Conservation (phyloP, 2,888 invertebrate genomes). For the Cartodere bifasciata region DNA sequence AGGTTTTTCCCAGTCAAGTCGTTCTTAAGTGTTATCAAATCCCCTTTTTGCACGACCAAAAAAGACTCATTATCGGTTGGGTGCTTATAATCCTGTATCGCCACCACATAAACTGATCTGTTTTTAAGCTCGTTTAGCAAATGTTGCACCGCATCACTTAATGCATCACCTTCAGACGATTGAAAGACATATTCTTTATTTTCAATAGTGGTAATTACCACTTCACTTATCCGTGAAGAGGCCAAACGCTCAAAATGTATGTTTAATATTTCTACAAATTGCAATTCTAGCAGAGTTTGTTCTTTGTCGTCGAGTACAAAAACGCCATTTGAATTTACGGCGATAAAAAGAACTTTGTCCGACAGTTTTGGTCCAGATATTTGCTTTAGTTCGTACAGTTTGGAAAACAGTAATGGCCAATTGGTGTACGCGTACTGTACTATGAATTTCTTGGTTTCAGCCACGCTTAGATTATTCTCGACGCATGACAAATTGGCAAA, state of each 20-base stretch:
- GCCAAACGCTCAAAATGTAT: slow-evolving; percentile 48
- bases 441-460: slow-evolving; percentile 77
- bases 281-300: slow-evolving; percentile 74
- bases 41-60: slow-evolving; percentile 51
- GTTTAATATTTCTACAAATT: slow-evolving; percentile 75
- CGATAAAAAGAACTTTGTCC: slow-evolving; percentile 71
- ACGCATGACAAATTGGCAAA: slow-evolving; percentile 62
- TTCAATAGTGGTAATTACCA: slow-evolving; percentile 71
- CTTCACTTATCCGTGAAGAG: slow-evolving; percentile 43
- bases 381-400: slow-evolving; percentile 85
- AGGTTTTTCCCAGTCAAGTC: slow-evolving; percentile 63
- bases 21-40: slow-evolving; percentile 68
- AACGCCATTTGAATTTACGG: slow-evolving; percentile 88
- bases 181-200: slow-evolving; percentile 86
- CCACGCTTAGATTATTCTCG: slow-evolving; percentile 48
- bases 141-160: slow-evolving; percentile 68
- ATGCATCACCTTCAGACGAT: slow-evolving; percentile 76
- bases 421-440: slow-evolving; percentile 82
- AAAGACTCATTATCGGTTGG: slow-evolving; percentile 44
- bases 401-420: slow-evolving; percentile 90
- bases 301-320: slow-evolving; percentile 88
- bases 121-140: slow-evolving; percentile 79
- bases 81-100: slow-evolving; percentile 46
- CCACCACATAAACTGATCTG: slow-evolving; percentile 74
- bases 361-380: slow-evolving; percentile 53